phyloP scores from a whole-genome alignment of 2,797 vertebrate genomes.

The Moxostoma hubbsi region DNA sequence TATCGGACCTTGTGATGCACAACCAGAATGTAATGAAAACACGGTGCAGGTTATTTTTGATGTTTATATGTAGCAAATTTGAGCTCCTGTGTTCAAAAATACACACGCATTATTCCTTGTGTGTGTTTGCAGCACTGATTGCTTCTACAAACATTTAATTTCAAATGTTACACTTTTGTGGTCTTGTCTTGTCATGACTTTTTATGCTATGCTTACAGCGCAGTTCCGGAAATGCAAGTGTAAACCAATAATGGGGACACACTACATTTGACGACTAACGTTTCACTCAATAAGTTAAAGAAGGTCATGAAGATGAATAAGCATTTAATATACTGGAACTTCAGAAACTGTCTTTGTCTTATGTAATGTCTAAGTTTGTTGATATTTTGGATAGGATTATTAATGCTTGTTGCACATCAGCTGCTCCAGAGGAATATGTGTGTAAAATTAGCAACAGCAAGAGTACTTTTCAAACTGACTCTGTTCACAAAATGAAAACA shows the following conservation, averaged over 20 bases:
- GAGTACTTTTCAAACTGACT: constrained; percentile 72
- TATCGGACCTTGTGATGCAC: constrained; percentile 68
- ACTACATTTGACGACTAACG: constrained; percentile 65
- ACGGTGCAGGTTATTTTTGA: constrained; percentile 63
- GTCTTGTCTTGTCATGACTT: constrained; percentile 83
- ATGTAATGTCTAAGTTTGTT: constrained; percentile 72
- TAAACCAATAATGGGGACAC: constrained; percentile 59
- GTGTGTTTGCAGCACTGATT: constrained; percentile 45
- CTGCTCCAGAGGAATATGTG: constrained; percentile 17
- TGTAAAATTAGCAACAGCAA: constrained; percentile 26
- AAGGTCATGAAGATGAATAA: constrained; percentile 45
- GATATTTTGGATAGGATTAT: constrained; percentile 68
- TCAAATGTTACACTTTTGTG: constrained; percentile 79
- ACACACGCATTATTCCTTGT: constrained; percentile 48
- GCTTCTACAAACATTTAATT: constrained; percentile 65
- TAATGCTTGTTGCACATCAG: constrained; percentile 63
- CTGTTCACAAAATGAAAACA: constrained; percentile 64
- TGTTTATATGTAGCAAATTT: constrained; percentile 60
- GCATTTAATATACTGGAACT: constrained; percentile 61
- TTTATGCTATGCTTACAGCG: constrained; percentile 65
- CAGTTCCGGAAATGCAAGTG: constrained; percentile 58
- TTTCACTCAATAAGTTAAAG: constrained; percentile 35
- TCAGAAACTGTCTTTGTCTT: constrained; percentile 62
- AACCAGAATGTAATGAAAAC: constrained; percentile 87
- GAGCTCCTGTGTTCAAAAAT: constrained; percentile 15